These are phyloP conservation scores for Charina bottae DNA, from an alignment of 2,113 vertebrate species.

Conservation along the genomic window DNA sequence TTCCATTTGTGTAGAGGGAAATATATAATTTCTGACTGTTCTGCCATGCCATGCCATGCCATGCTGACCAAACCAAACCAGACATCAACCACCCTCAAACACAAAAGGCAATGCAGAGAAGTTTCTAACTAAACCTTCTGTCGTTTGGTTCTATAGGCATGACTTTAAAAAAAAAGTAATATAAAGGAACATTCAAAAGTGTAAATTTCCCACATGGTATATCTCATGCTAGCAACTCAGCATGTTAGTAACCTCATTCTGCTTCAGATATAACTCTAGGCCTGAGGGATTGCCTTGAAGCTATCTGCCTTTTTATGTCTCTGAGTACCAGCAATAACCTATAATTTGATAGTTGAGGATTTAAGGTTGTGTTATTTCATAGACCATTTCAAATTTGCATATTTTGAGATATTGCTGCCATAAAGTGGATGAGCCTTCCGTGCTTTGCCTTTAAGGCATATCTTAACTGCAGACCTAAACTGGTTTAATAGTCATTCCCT, in stretches of 20 bases:
- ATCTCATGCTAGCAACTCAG: constrained; percentile 4
- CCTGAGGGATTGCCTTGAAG: neutral
- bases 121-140: neutral
- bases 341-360: constrained; percentile 5
- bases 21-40: neutral
- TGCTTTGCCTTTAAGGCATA: constrained; percentile 3
- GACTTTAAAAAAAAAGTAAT: neutral
- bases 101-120: neutral
- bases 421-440: neutral
- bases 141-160: neutral
- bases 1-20: neutral
- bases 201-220: neutral
- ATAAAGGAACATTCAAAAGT: neutral
- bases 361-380: constrained; percentile 9
- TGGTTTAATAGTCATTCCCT: constrained; percentile 7
- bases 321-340: neutral
- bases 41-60: neutral
- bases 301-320: neutral
- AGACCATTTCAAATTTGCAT: constrained; percentile 4
- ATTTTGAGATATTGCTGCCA: constrained; percentile 15
- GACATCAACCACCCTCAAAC: neutral
- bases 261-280: constrained; percentile 14
- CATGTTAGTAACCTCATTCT: constrained; percentile 6
- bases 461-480: neutral
- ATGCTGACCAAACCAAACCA: neutral